Base-by-base conservation (phyloP, 2,797 vertebrate genomes). In the Clarias pachynema region DNA sequence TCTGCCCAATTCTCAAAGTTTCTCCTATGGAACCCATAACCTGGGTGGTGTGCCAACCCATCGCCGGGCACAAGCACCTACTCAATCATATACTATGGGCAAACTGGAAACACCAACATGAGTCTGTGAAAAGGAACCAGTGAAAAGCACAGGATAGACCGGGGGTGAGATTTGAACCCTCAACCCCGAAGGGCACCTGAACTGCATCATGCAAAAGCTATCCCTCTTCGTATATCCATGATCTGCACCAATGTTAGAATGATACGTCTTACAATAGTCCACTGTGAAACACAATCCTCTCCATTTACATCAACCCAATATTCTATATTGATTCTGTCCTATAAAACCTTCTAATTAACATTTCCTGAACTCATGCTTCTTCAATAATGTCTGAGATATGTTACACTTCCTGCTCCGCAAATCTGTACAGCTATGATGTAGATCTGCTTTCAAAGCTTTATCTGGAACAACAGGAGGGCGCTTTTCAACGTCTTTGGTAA, bases 401-500 rank as follows among this genome's bases (percentile, higher is more conserved):
- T 65, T 73, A 56, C 74, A 60, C 49, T 69, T 84, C 81, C 73
- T 83, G 81, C 14, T 40, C 22, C 65, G 56, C 56, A 70, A 59
- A 81, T 84, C 65, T 66, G 62, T 83, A 84, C 62, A 1, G 49
- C 79, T 72, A 82, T 72, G 84, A 60, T 81, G 85, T 80, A 66
- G 53, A 75, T 86, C 62, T 86, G 82, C 84, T 89, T 87, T 87
- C 84, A 81, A 72, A 80, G 85, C 9, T 16, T 37, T 83, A 86
- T 87, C 44, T 79, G 75, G 79, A 84, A 69, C 40, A 87, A 73
- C 82, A 81, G 79, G 78, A 72, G 79, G 53, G 37, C 29, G 59
- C 74, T 53, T 86, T 81, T 87, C 62, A 87, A 84, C 70, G 40
- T 79, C 49, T 75, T 49, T 70, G 56, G 78, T 87, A 91, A 88